A percentile compares a stretch with the other conserved stretches of the same genome.
Evolutionary conservation across 2,888 invertebrate species (phyloP).

Genomic region (Drosophila mimetica): DNA sequence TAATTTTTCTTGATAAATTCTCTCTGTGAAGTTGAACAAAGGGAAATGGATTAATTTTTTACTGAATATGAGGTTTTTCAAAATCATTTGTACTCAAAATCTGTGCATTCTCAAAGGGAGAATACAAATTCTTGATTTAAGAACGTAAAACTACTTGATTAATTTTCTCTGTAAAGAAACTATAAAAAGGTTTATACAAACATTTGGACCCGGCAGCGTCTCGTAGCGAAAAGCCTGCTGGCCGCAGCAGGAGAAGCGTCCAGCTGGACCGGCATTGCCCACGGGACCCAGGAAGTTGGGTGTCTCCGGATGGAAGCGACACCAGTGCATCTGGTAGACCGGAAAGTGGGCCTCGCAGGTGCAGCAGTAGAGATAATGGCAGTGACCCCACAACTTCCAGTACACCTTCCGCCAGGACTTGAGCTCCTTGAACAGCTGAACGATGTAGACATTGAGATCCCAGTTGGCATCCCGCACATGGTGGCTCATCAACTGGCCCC

Average conservation of each 20-base stretch:
- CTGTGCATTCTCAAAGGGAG: too few species aligned
- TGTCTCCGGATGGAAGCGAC: slow-evolving; percentile 91
- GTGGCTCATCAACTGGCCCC: slow-evolving; percentile 89
- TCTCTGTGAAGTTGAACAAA: too few species aligned
- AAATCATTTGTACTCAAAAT: too few species aligned
- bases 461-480: slow-evolving; percentile 91
- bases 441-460: slow-evolving; percentile 92
- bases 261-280: slow-evolving; percentile 88
- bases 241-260: slow-evolving; percentile 94
- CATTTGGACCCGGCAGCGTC: slow-evolving; percentile 83
- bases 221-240: slow-evolving; percentile 89
- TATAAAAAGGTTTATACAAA: slow-evolving; percentile 53
- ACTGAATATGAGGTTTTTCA: too few species aligned
- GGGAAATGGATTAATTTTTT: too few species aligned
- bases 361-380: slow-evolving; percentile 93
- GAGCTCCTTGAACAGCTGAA: slow-evolving; percentile 90
- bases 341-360: slow-evolving; percentile 92
- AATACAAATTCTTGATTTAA: too few species aligned
- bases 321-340: slow-evolving; percentile 91
- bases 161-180: too few species aligned
- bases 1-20: too few species aligned
- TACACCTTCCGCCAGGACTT: slow-evolving; percentile 96
- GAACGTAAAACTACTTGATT: too few species aligned
- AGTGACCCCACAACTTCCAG: slow-evolving; percentile 96
- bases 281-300: slow-evolving; percentile 90